These are phyloP conservation scores for Tachycineta bicolor DNA, from an alignment of 2,113 vertebrate genomes.

Conservation along the genomic window DNA sequence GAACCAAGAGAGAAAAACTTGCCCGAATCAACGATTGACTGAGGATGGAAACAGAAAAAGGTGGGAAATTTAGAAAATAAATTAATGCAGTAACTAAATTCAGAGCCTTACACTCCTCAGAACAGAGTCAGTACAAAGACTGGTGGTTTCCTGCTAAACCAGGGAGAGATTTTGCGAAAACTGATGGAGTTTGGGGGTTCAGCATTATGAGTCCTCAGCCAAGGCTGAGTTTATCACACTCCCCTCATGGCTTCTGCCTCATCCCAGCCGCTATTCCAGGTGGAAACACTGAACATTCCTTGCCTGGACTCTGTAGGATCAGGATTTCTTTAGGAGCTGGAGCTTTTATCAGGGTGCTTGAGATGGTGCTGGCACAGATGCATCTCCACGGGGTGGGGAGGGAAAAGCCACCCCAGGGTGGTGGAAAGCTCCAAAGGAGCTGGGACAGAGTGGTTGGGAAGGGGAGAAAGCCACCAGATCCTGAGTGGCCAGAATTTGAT, in stretches of 20 bases:
- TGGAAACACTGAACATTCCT: background rate
- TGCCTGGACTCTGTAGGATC: background rate
- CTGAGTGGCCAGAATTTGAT: background rate
- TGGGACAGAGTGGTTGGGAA: background rate
- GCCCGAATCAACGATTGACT: background rate
- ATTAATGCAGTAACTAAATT: background rate
- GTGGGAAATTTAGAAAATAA: background rate
- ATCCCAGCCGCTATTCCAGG: background rate
- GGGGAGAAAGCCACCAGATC: background rate
- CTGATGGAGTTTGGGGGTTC: background rate
- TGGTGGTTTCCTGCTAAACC: background rate
- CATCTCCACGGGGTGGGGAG: background rate
- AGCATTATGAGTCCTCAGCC: background rate
- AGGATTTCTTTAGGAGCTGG: background rate
- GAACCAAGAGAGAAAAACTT: background rate
- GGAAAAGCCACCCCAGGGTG: background rate
- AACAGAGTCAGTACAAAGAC: background rate
- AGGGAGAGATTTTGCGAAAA: background rate
- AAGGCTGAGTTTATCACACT: background rate
- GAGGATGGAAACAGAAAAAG: background rate
- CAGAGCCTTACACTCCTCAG: background rate
- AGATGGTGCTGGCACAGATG: too few species aligned
- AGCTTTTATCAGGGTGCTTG: background rate
- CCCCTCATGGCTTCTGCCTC: background rate
- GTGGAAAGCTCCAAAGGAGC: background rate